Percentiles rank a stretch among this genome's conserved stretches.
These are phyloP conservation scores for Passer domesticus DNA, from an alignment of 2,113 vertebrate genomes.

Conservation along the genomic window DNA sequence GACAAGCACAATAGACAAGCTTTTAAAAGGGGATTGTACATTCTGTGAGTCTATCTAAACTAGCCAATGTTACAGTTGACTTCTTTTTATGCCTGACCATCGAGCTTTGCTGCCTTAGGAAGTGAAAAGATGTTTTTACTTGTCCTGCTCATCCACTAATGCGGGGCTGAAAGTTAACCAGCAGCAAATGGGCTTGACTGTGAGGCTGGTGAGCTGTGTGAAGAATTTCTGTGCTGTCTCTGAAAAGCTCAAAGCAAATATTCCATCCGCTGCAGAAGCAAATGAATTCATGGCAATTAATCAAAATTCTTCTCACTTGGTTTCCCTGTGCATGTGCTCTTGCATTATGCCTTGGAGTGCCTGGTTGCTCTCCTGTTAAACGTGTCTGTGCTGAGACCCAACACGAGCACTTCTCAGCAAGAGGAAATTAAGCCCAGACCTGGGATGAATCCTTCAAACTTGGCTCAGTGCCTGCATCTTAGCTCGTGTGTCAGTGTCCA, in stretches of 20 bases:
- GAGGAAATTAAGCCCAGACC: not conserved
- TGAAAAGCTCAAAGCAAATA: slow-evolving; percentile 13
- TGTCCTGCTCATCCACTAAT: not conserved
- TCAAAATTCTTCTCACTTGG: slow-evolving; percentile 27
- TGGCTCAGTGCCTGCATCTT: not conserved
- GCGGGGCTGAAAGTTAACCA: not conserved
- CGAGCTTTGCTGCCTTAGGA: not conserved
- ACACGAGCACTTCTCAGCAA: not conserved
- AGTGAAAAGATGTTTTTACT: not conserved
- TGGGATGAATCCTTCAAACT: not conserved
- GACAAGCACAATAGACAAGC: not conserved
- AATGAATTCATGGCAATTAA: slow-evolving; percentile 44
- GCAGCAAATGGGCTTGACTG: not conserved
- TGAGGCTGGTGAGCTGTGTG: not conserved
- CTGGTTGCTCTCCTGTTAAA: slow-evolving; percentile 5
- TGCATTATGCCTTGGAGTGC: not conserved
- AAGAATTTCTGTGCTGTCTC: not conserved
- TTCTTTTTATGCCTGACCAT: not conserved
- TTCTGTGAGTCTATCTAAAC: not conserved
- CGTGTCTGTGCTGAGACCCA: not conserved
- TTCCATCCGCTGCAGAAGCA: not conserved
- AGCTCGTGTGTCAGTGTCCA: not conserved
- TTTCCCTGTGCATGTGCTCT: not conserved
- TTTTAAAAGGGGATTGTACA: not conserved
- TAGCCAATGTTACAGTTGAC: not conserved